Percentiles rank a stretch among this genome's conserved stretches.
Conservation (phyloP, 1,140 invertebrate species). For the Schlechtendalia chinensis region DNA sequence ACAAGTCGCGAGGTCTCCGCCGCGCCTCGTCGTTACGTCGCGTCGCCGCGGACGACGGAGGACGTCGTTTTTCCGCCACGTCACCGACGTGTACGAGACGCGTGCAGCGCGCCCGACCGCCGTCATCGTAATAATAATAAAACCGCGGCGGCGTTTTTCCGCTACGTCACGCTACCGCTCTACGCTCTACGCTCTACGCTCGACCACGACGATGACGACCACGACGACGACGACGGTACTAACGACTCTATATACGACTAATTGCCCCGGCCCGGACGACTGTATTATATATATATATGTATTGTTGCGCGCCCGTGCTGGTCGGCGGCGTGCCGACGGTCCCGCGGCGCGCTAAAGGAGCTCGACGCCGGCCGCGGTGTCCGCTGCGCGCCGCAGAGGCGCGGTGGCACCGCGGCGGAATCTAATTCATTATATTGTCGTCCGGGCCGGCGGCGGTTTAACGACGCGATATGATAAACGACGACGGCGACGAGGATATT, state of each 20-base stretch:
- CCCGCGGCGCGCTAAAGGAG: background rate
- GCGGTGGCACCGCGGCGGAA: background rate
- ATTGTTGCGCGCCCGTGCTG: background rate
- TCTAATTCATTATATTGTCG: slow-evolving; percentile 24
- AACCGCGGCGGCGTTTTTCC: slow-evolving; percentile 41
- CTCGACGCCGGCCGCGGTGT: background rate
- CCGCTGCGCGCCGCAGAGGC: background rate
- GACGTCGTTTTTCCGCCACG: slow-evolving; percentile 30
- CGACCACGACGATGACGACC: too few species aligned
- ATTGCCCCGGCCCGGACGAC: slow-evolving; percentile 30
- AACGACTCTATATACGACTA: slow-evolving; percentile 29
- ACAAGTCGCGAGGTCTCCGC: background rate
- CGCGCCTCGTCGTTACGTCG: too few species aligned
- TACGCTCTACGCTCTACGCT: background rate
- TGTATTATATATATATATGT: too few species aligned
- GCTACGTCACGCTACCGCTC: slow-evolving; percentile 43
- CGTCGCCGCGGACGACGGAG: background rate
- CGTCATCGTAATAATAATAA: slow-evolving; percentile 17
- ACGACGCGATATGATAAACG: slow-evolving; percentile 36
- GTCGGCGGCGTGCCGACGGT: background rate
- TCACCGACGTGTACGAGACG: slow-evolving; percentile 22
- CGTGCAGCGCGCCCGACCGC: slow-evolving; percentile 24
- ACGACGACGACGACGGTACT: background rate
- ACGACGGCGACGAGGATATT: slow-evolving; percentile 13
- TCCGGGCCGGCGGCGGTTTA: slow-evolving; percentile 2